Conservation (phyloP, 2,797 vertebrate genomes). For the Petrocephalus sullivani region DNA sequence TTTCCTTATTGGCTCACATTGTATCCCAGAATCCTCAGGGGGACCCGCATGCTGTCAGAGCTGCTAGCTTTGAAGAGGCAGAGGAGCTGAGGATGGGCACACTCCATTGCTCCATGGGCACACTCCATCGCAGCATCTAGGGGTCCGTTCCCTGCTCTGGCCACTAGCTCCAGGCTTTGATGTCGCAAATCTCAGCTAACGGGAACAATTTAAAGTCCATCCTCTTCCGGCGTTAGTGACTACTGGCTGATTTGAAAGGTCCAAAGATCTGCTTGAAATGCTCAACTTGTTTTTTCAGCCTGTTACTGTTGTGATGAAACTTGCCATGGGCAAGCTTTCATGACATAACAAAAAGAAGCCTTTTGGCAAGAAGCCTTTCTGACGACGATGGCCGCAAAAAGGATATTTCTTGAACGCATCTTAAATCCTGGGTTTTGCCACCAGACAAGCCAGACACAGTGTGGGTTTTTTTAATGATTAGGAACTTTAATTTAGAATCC, state of each 20-base stretch:
- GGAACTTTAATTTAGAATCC: background rate
- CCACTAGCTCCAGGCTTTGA: background rate
- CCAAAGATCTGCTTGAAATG: conserved; percentile 63
- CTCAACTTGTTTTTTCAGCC: conserved; percentile 40
- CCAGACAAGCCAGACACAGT: background rate
- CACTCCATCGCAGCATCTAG: background rate
- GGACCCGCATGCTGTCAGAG: background rate
- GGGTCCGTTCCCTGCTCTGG: background rate
- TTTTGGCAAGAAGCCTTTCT: conserved; percentile 31
- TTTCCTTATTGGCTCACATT: background rate
- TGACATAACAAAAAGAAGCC: conserved; percentile 55
- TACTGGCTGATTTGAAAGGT: conserved; percentile 61
- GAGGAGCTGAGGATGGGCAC: background rate
- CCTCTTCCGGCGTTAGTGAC: conserved; percentile 66
- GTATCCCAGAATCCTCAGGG: background rate
- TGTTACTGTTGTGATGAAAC: conserved; percentile 44
- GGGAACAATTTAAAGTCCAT: conserved; percentile 48
- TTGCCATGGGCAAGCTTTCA: conserved; percentile 52
- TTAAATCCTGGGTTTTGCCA: background rate
- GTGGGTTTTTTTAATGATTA: background rate
- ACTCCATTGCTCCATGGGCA: background rate
- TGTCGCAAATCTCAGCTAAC: conserved; percentile 35
- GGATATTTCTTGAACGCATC: background rate
- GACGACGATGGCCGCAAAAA: conserved; percentile 28
- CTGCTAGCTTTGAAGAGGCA: background rate